phyloP scores from a whole-genome alignment of 2,888 invertebrate species.

The Mythimna vitellina region DNA sequence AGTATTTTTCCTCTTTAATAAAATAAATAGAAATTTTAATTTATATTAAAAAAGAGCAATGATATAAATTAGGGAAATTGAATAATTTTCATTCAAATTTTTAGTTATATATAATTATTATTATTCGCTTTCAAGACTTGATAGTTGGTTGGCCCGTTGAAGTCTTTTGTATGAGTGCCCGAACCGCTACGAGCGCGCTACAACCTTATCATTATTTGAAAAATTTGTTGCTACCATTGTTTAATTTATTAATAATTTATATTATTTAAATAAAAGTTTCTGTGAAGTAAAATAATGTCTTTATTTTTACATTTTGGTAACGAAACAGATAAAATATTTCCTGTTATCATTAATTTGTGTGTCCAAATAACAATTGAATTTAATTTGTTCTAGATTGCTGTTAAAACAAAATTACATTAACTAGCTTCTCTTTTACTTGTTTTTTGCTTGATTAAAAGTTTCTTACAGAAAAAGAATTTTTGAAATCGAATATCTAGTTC shows the following conservation, averaged over 20 bases:
- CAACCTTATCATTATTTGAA: not conserved
- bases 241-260: not conserved
- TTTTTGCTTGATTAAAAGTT: not conserved
- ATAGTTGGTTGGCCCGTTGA: conserved; percentile 67
- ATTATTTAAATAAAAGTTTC: not conserved
- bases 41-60: not conserved
- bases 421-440: not conserved
- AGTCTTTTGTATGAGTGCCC: conserved; percentile 72
- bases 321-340: not conserved
- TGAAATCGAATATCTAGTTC: not conserved
- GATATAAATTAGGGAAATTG: not conserved
- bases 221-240: not conserved
- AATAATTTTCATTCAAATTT: not conserved
- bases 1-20: not conserved
- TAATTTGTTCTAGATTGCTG: not conserved
- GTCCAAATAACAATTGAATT: not conserved
- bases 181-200: not conserved
- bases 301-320: not conserved
- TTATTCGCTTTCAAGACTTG: not conserved
- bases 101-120: not conserved
- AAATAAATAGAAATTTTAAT: not conserved
- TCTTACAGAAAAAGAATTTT: too few relatives aligned
- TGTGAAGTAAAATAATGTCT: not conserved
- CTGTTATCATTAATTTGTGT: not conserved
- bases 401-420: not conserved